Evolutionary conservation across 2,113 vertebrate genomes (phyloP), one percentile per base, ranked within the genome.

Genomic region (Chionodraco myersi): DNA sequence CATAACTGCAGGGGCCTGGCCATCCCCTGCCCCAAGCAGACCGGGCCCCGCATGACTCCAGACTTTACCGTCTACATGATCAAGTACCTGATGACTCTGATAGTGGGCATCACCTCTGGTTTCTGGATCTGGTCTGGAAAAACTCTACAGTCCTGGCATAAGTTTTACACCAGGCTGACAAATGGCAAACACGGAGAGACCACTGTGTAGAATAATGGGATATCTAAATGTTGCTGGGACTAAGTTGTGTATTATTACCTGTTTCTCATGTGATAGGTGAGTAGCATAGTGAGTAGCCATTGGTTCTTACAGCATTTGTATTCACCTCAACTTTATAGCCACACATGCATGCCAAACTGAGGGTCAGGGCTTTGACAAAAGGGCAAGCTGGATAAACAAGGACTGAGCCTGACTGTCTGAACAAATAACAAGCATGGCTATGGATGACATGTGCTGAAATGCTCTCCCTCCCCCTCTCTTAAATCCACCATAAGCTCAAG

Each of bases 101-200:
- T 99, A 71, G 98, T 99, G 80, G 97, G 98, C 82, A 99, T 99
- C 96, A 99, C 98, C 66, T 99, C 98, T 0, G 98, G 98, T 13
- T 99, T 99, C 93, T 99, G 98, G 98, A 99, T 99, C 94, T 99
- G 98, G 98, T 99, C 98, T 0, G 97, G 98, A 36, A 99, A 99
- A 94, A 99, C 98, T n/a, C 94, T 99, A 83, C 97, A 99, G 21
- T 99, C 98, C 2, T 99, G 98, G 98, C 95, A 95, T 51, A 99
- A 98, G 92, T 99, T 99, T 91, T 99, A 99, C 92, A 96, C 96
- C 0, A 95, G 97, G 10, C 96, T 99, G 80, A 97, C 96, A 78
- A 97, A 95, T 90, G 95, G 97, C 88, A 96, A 96, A 88, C 96
- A 98, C 0, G 97, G 97, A 10, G 97, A 99, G 93, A 99, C 97